These are phyloP conservation scores for Tyto alba DNA, from an alignment of 2,113 vertebrate species.

Conservation along the genomic window DNA sequence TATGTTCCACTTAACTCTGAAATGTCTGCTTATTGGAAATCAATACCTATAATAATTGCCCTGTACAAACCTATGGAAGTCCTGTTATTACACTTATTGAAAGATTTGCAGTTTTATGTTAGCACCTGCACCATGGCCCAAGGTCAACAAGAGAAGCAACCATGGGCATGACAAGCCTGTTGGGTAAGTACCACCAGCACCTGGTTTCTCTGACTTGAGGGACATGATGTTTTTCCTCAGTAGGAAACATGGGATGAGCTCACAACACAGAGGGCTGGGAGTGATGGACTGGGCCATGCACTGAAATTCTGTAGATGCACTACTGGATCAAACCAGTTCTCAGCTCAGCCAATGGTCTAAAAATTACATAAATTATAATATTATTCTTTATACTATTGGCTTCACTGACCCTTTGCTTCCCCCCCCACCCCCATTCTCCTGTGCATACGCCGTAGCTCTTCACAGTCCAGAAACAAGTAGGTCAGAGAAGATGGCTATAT, in stretches of 20 bases:
- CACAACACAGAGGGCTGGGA: background rate
- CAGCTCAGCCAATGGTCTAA: background rate
- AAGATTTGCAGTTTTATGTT: background rate
- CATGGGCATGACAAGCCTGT: accelerated
- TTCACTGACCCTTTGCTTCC: background rate
- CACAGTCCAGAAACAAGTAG: background rate
- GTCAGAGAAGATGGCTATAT: background rate
- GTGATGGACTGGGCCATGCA: accelerated
- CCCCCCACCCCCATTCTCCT: background rate
- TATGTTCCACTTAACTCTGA: background rate
- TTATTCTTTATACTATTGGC: background rate
- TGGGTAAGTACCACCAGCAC: background rate
- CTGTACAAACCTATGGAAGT: background rate
- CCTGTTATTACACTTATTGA: background rate
- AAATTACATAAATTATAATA: background rate
- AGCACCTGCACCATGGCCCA: background rate
- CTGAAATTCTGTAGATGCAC: background rate
- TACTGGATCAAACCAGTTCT: background rate
- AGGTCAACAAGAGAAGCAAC: background rate
- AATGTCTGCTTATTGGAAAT: conserved; percentile 6
- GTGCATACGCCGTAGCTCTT: background rate
- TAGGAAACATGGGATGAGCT: background rate
- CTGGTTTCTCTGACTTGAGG: background rate
- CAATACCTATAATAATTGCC: background rate
- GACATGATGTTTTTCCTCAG: background rate